A percentile compares a stretch with the other conserved stretches of the same genome.
These are phyloP conservation scores for Drosophila prosaltans DNA, from an alignment of 1,140 invertebrate species.

Conservation along the genomic window DNA sequence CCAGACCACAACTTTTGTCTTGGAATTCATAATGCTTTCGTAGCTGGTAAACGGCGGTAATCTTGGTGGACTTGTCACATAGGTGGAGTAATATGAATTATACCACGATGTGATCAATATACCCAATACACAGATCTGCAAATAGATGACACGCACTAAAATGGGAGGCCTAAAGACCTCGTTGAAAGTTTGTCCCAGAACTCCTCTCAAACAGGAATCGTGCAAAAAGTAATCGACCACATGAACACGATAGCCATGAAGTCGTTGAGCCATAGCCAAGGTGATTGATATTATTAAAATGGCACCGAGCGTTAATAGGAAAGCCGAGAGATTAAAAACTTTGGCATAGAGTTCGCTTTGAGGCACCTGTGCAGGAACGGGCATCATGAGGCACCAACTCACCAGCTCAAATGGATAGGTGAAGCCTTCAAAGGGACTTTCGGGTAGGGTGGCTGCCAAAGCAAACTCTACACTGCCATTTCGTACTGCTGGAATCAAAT, in stretches of 20 bases:
- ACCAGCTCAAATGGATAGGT: constrained; percentile 64
- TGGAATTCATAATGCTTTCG: constrained; percentile 52
- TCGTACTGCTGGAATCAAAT: constrained; percentile 46
- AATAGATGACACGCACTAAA: constrained; percentile 54
- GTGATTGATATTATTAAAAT: constrained; percentile 45
- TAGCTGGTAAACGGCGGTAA: constrained; percentile 30
- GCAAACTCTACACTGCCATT: constrained; percentile 60
- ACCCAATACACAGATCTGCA: constrained; percentile 62
- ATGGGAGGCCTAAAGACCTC: constrained; percentile 36
- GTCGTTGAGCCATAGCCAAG: constrained; percentile 25
- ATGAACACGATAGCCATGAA: constrained; percentile 44
- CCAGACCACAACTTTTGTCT: constrained; percentile 49
- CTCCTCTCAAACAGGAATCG: constrained; percentile 61
- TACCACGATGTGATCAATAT: constrained; percentile 65
- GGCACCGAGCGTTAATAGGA: constrained; percentile 26
- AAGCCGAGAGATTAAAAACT: constrained; percentile 48
- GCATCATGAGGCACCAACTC: constrained; percentile 73
- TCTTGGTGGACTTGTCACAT: constrained; percentile 56
- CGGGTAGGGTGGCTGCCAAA: constrained; percentile 34
- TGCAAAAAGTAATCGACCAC: constrained; percentile 49
- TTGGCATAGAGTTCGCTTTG: constrained; percentile 50
- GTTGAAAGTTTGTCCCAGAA: constrained; percentile 57
- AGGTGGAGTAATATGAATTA: constrained; percentile 68
- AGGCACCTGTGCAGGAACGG: constrained; percentile 51
- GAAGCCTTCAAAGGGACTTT: constrained; percentile 25